phyloP scores from a whole-genome alignment of 1,140 invertebrate species.

The Drosophila hydei region DNA sequence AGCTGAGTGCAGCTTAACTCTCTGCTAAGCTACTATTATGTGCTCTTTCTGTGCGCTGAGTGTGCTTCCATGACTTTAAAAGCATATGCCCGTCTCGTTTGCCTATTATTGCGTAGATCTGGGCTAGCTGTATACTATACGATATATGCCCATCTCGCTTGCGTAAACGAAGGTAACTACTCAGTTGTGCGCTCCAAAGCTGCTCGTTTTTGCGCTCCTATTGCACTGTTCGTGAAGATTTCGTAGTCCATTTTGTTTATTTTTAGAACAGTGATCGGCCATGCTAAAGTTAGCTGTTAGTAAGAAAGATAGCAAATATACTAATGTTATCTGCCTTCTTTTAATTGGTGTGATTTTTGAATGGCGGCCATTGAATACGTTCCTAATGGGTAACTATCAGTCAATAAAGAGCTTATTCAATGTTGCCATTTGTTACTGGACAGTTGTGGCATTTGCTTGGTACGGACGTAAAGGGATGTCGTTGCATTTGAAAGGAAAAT shows the following conservation, averaged over 20 bases:
- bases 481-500: constrained; percentile 51
- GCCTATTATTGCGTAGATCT: not conserved
- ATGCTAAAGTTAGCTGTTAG: not conserved
- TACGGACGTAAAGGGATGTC: not conserved
- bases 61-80: not conserved
- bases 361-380: not conserved
- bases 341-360: not conserved
- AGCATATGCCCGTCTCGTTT: not conserved
- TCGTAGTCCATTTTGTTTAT: not conserved
- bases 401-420: not conserved
- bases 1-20: not conserved
- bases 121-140: not conserved
- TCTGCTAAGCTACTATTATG: not conserved
- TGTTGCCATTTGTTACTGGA: constrained; percentile 30
- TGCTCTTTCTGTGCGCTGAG: not conserved
- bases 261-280: not conserved
- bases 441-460: not conserved
- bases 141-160: not conserved
- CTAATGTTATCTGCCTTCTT: not conserved
- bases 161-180: not conserved
- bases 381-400: not conserved
- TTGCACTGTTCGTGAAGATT: not conserved
- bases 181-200: not conserved
- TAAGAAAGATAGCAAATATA: not conserved
- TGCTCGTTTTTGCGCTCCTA: not conserved